Conservation (phyloP, 2,113 vertebrate genomes). For the Ondatra zibethicus region DNA sequence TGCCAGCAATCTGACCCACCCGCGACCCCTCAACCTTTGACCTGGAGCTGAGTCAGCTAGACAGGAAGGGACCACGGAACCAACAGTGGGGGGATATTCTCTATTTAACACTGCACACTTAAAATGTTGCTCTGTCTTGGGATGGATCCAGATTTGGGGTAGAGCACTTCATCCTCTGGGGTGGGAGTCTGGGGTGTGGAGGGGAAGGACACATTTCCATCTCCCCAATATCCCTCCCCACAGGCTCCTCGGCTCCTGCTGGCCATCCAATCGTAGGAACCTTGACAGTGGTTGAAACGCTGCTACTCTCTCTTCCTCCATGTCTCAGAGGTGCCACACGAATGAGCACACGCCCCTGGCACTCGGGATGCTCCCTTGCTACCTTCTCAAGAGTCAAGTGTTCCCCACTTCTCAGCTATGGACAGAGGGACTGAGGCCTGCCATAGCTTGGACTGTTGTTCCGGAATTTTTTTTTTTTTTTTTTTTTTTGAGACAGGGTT, state of each 20-base stretch:
- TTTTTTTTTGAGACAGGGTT: too few relatives aligned
- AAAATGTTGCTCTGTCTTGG: neutral
- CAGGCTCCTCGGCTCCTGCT: neutral
- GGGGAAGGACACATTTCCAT: rapidly evolving
- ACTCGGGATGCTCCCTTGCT: neutral
- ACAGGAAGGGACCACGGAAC: neutral
- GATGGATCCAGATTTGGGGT: neutral
- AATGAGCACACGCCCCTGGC: neutral
- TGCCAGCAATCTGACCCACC: neutral
- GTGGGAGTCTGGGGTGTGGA: too few relatives aligned
- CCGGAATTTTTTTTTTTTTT: too few relatives aligned
- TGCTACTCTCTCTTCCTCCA: neutral
- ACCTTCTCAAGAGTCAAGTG: neutral
- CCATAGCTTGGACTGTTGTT: neutral
- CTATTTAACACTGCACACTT: neutral
- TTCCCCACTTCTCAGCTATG: neutral
- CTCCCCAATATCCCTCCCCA: neutral
- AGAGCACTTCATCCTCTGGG: neutral
- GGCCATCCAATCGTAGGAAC: neutral
- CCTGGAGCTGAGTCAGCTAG: neutral
- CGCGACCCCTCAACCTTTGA: neutral
- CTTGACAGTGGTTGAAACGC: neutral
- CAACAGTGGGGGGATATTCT: neutral
- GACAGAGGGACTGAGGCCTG: neutral
- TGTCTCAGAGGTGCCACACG: neutral